phyloP scores from a whole-genome alignment of 2,113 vertebrate species.

The Cololabis saira region DNA sequence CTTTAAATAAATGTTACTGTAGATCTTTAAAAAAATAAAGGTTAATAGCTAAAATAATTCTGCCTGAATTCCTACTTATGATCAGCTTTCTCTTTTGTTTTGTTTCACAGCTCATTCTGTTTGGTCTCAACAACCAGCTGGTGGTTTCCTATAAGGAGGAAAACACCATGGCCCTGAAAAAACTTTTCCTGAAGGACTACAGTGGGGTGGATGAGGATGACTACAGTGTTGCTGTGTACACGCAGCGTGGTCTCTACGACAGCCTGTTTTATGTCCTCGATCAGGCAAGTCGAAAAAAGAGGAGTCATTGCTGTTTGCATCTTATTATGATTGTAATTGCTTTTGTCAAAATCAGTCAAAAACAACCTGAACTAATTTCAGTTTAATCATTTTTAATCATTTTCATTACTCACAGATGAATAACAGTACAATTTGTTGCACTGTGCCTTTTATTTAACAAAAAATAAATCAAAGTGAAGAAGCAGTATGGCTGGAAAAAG shows the following conservation, averaged over 20 bases:
- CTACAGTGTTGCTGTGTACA: constrained; percentile 88
- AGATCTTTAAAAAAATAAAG: too few species aligned
- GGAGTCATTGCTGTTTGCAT: not conserved
- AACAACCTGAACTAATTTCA: not conserved
- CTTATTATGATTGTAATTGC: not conserved
- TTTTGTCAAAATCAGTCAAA: not conserved
- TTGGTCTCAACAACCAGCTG: constrained; percentile 95
- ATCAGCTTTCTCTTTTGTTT: not conserved
- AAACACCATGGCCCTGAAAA: constrained; percentile 90
- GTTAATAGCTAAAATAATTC: too few species aligned
- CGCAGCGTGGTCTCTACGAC: constrained; percentile 85
- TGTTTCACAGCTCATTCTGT: constrained; percentile 87
- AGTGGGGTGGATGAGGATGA: constrained; percentile 90
- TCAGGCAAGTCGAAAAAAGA: constrained; percentile 82
- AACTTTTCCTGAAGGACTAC: constrained; percentile 92
- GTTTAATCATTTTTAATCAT: too few species aligned
- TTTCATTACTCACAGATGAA: too few species aligned
- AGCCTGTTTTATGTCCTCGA: constrained; percentile 88
- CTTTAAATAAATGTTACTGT: too few species aligned
- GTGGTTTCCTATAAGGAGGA: constrained; percentile 97
- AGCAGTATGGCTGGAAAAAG: too few species aligned
- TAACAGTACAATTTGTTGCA: too few species aligned
- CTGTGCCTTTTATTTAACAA: too few species aligned
- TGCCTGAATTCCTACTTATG: too few species aligned
- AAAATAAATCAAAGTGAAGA: too few species aligned